Evolutionary conservation across 2,113 vertebrate species (phyloP), one percentile per base, ranked within the genome.

Genomic region (Myotis brandtii): DNA sequence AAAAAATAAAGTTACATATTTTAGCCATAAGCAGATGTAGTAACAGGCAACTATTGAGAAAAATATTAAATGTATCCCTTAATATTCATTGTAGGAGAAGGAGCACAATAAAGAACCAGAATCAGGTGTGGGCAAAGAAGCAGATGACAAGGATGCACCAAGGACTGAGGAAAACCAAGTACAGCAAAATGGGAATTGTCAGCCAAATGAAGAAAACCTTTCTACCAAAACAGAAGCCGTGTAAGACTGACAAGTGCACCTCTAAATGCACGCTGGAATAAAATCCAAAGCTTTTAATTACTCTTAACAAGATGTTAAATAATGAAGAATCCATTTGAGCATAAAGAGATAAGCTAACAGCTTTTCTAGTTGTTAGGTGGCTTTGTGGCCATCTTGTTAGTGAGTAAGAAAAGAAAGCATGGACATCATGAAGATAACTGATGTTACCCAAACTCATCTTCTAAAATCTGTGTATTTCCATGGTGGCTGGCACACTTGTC

Each of bases 121-220:
- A 98, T 97, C 96, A 46, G 98, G 97, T 59, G 98, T 98, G n/a
- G 98, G 98, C 92, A 98, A 99, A 95, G 99, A 98, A 85, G 90
- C 81, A 66, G 98, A 98, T 62, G 98, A 93, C 66, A 98, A 98
- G 8, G 97, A 98, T 30, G 95, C 98, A 0, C 34, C 98, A 98
- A 97, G 98, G 98, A 96, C 81, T 96, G 98, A 97, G 77, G 96
- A 99, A 97, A 96, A 95, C 91, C 97, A 97, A 75, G 96, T 98
- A 30, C 99, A 99, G 80, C 99, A 99, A 84, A 99, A 99, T 8
- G 99, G 99, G 80, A 99, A 98, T 98, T 99, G 99, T 98, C 98
- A 98, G 95, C 98, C 98, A 64, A 98, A 98, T 83, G 98, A 98
- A 32, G 98, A 99, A 85, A 98, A 96, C 52, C 96, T 98, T 54